A percentile compares a stretch with the other conserved stretches of the same genome.
Evolutionary conservation across 2,888 invertebrate species (phyloP).

Genomic region (Colostygia pectinataria): DNA sequence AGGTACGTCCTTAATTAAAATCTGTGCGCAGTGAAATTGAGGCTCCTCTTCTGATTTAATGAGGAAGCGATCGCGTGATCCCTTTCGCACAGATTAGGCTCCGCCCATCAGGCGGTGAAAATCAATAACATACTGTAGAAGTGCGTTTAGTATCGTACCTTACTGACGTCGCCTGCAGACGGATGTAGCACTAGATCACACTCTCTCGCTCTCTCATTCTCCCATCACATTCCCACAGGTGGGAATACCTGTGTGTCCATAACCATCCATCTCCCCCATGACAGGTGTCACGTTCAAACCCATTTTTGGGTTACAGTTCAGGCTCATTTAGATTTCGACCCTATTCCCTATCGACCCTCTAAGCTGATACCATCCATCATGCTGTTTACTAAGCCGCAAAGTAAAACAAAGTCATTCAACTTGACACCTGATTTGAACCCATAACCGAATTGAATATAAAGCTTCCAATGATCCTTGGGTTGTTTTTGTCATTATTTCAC

Average conservation of each 20-base stretch:
- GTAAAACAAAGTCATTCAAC: too few relatives aligned
- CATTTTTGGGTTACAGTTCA: too few relatives aligned
- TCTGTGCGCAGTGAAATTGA: slow-evolving; percentile 69
- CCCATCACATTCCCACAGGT: slow-evolving; percentile 2
- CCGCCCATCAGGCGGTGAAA: slow-evolving; percentile 80
- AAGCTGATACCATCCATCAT: too few relatives aligned
- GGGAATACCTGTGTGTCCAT: not conserved
- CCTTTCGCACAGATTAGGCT: slow-evolving; percentile 78
- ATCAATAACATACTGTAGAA: slow-evolving; percentile 81
- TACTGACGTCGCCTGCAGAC: slow-evolving; percentile 65
- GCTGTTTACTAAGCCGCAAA: too few relatives aligned
- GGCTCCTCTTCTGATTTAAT: slow-evolving; percentile 79
- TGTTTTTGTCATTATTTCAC: too few relatives aligned
- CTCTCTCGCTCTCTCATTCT: slow-evolving; percentile 25
- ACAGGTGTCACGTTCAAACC: too few relatives aligned
- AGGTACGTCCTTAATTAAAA: slow-evolving; percentile 81
- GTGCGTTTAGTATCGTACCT: slow-evolving; percentile 76
- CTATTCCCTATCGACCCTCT: too few relatives aligned
- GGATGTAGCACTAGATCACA: slow-evolving; percentile 41
- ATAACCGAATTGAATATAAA: too few relatives aligned
- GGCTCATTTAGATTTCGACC: too few relatives aligned
- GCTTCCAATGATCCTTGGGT: too few relatives aligned
- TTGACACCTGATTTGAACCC: too few relatives aligned
- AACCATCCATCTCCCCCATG: not conserved
- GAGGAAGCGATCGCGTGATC: slow-evolving; percentile 77